phyloP scores from a whole-genome alignment of 2,888 invertebrate genomes.

The Galeruca laticollis region DNA sequence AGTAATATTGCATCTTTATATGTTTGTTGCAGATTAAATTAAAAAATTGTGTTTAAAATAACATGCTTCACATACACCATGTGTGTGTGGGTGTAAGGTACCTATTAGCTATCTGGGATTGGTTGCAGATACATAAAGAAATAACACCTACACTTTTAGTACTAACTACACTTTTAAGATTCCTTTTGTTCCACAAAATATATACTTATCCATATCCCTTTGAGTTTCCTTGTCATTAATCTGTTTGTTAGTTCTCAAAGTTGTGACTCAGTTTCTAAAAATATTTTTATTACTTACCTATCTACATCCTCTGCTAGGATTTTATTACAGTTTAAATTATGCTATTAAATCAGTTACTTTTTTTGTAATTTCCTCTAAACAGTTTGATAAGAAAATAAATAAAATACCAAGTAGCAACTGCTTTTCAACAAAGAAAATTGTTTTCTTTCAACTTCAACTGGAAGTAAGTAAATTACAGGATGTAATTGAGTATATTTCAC shows the following conservation, averaged over 20 bases:
- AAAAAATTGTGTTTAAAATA: conserved; percentile 10
- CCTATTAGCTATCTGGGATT: conserved; percentile 12
- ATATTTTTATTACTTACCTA: conserved; percentile 30
- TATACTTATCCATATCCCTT: background rate
- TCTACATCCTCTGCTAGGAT: conserved; percentile 26
- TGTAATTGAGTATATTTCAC: background rate
- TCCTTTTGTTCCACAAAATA: background rate
- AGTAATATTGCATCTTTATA: background rate
- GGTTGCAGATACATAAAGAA: conserved; percentile 12
- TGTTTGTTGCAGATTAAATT: background rate
- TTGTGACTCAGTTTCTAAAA: conserved; percentile 34
- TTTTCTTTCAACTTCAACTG: no score
- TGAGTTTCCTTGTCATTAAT: background rate
- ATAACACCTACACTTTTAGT: background rate
- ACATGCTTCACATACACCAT: conserved; percentile 21
- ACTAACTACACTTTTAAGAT: background rate
- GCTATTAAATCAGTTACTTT: conserved; percentile 15
- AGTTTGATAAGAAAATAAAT: background rate
- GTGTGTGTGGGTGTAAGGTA: conserved; percentile 30
- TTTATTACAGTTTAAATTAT: conserved; percentile 14
- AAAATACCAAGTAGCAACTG: background rate
- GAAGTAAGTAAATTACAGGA: background rate
- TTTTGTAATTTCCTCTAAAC: background rate
- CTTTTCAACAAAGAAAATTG: background rate
- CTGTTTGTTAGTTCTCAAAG: background rate